Conservation (phyloP, 2,888 invertebrate species). For the Drosophila gaucha region DNA sequence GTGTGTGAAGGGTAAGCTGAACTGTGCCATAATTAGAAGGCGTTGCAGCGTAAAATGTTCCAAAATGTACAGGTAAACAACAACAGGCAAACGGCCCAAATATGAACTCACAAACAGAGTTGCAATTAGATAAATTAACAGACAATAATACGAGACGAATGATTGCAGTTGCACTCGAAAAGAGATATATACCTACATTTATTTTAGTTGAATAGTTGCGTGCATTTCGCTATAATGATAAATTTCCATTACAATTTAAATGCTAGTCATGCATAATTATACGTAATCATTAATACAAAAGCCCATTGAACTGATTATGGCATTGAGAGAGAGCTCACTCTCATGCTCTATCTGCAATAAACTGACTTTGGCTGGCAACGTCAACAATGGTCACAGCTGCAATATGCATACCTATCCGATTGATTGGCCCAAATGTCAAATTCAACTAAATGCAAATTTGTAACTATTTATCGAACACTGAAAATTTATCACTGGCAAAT, state of each 20-base stretch:
- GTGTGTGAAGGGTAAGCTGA: conserved; percentile 1
- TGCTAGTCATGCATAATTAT: conserved; percentile 17
- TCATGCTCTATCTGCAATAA: conserved; percentile 8
- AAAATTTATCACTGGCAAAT: conserved; percentile 40
- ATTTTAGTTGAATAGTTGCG: too few species aligned
- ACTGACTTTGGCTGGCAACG: conserved; percentile 24
- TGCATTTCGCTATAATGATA: not conserved
- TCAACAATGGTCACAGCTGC: conserved; percentile 6
- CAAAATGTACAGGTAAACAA: conserved; percentile 50
- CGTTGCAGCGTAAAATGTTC: conserved; percentile 53
- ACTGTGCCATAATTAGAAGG: conserved; percentile 57
- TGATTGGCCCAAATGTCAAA: conserved; percentile 35
- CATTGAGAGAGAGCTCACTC: not conserved
- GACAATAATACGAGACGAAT: not conserved
- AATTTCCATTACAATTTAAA: conserved; percentile 26
- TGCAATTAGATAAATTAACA: conserved; percentile 44
- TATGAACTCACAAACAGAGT: conserved; percentile 15
- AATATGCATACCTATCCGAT: conserved; percentile 9
- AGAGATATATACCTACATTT: too few species aligned
- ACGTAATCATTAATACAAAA: conserved; percentile 30
- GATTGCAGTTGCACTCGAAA: not conserved
- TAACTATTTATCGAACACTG: conserved; percentile 38
- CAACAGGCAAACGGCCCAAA: conserved; percentile 1
- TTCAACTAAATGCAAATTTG: conserved; percentile 41
- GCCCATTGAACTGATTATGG: conserved; percentile 45